phyloP scores from a whole-genome alignment of 2,797 vertebrate genomes.

The Acestrorhynchus altus region DNA sequence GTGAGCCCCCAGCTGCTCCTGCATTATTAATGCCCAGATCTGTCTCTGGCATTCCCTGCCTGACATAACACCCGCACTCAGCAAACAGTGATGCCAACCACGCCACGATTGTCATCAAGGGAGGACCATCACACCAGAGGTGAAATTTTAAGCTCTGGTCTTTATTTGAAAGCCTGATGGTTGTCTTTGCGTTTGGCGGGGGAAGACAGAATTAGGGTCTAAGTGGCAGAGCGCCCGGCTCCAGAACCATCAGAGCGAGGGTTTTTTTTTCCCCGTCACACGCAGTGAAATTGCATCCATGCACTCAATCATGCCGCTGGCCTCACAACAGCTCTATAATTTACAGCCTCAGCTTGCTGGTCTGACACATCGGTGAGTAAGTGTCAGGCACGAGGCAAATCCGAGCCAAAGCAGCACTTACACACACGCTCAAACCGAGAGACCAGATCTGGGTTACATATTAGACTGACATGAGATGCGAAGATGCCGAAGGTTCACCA shows the following conservation, averaged over 20 bases:
- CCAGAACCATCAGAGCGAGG: slow-evolving; percentile 31
- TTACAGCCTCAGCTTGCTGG: slow-evolving; percentile 23
- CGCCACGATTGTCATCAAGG: slow-evolving; percentile 63
- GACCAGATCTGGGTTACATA: background rate
- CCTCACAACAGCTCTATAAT: slow-evolving; percentile 51
- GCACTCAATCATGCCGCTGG: slow-evolving; percentile 50
- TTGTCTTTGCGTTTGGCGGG: slow-evolving; percentile 49
- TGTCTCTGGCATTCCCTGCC: slow-evolving; percentile 67
- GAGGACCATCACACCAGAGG: slow-evolving; percentile 36
- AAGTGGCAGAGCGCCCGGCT: slow-evolving; percentile 32
- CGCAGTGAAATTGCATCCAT: slow-evolving; percentile 53
- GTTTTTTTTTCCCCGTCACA: slow-evolving; percentile 27
- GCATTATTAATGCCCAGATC: slow-evolving; percentile 77
- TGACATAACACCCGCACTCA: slow-evolving; percentile 67
- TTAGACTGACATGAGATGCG: background rate
- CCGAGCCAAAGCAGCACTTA: background rate
- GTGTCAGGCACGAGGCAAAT: background rate
- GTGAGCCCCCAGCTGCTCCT: slow-evolving; percentile 69
- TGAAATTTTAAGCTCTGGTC: slow-evolving; percentile 49
- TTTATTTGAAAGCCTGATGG: slow-evolving; percentile 66
- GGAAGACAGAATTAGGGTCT: slow-evolving; percentile 51
- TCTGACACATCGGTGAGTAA: slow-evolving; percentile 41
- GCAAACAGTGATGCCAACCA: slow-evolving; percentile 30
- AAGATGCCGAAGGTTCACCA: background rate
- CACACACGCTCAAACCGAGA: background rate